Evolutionary conservation across 2,797 vertebrate species (phyloP), one percentile per base, ranked within the genome.

Genomic region (Falco berigora): DNA sequence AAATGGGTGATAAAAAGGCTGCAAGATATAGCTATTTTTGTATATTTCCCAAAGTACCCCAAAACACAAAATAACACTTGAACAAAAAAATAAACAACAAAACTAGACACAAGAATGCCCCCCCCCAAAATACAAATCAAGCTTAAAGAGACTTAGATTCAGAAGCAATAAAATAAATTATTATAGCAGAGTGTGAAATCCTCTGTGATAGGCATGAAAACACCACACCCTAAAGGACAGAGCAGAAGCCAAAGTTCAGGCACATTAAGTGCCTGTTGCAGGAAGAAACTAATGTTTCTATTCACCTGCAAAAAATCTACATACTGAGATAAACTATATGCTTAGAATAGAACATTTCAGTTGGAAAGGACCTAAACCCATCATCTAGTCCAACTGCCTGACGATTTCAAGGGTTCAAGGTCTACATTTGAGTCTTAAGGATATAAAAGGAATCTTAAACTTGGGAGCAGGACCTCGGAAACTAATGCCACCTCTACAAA

Each of bases 231-330:
- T 74, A 67, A 82, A 86, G 49, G 27, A 15, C 72, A 87, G 50
- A 92, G 36, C 28, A n/a, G 30, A 85, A 92, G 69, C 59, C 93
- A 95, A 96, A 97, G 96, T 93, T 91, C 95, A 95, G 47, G 46
- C 36, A 76, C 23, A 64, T 25, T 56, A 66, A 79, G 22, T 28
- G 59, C 42, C 32, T 56, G 28, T 8, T 63, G 71, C 74, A 69
- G 42, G 44, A 79, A 76, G n/a, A 90, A 92, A 73, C 5, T 80
- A 23, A n/a, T 58, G 44, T 62, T 86, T 61, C 40, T 91, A 14
- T 19, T 42, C 38, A 49, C 22, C 17, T 81, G 56, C 50, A 75
- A 1, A 2, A 62, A 30, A 82, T 18, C 36, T 14, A 91, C 24
- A 10, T 49, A 55, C 25, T 32, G 66, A 76, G 5, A 44, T 32